These are phyloP conservation scores for Cephalopterus ornatus DNA, from an alignment of 2,113 vertebrate genomes.

Conservation along the genomic window DNA sequence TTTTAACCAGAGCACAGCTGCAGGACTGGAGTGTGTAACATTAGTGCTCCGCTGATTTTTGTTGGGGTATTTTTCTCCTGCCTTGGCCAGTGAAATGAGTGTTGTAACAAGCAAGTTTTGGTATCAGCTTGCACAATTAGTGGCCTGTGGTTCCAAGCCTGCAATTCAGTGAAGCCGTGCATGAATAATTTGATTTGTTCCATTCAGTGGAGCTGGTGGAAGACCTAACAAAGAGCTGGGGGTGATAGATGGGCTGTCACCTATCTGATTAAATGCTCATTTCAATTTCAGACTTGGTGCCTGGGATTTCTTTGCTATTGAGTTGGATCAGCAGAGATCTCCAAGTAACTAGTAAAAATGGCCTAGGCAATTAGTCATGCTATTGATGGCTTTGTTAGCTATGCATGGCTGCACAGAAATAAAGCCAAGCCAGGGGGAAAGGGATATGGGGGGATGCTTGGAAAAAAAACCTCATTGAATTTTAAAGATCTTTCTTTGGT, in stretches of 20 bases:
- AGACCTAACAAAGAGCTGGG: conserved; percentile 66
- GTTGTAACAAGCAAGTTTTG: conserved; percentile 68
- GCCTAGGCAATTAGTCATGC: conserved; percentile 71
- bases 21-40: conserved; percentile 13
- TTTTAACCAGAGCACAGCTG: conserved; percentile 48
- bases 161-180: conserved; percentile 70
- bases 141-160: conserved; percentile 71
- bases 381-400: conserved; percentile 67
- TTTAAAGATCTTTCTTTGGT: conserved; percentile 58
- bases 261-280: conserved; percentile 78
- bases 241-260: conserved; percentile 76
- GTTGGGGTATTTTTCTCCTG: conserved; percentile 24
- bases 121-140: conserved; percentile 70
- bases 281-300: conserved; percentile 73
- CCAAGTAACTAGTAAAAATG: conserved; percentile 66
- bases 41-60: conserved; percentile 40
- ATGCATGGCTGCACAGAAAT: conserved; percentile 62
- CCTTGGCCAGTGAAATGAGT: conserved; percentile 43
- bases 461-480: conserved; percentile 42
- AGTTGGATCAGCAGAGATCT: conserved; percentile 61
- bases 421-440: background rate
- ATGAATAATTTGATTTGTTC: conserved; percentile 85
- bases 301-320: conserved; percentile 70
- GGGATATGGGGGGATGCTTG: background rate
- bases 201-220: conserved; percentile 66